A percentile compares a stretch with the other conserved stretches of the same genome.
phyloP scores from a whole-genome alignment of 2,113 vertebrate species.

The Gobius niger region DNA sequence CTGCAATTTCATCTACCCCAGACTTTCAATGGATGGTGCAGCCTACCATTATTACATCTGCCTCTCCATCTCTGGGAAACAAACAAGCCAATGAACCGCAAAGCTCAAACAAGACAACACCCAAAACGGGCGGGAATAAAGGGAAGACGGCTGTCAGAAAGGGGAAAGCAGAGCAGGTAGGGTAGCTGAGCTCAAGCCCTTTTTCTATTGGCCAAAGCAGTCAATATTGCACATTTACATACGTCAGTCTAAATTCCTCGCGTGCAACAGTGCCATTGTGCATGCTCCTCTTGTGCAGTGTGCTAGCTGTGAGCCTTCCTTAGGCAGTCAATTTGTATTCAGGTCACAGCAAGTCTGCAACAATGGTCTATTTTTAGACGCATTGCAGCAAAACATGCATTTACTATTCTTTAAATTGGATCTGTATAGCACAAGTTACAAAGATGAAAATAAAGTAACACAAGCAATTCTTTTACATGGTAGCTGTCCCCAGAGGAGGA shows the following conservation, averaged over 20 bases:
- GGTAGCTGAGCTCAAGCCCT: conserved; percentile 33
- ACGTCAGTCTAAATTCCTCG: conserved; percentile 42
- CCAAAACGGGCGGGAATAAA: conserved; percentile 80
- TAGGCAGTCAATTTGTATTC: conserved; percentile 78
- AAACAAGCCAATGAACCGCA: conserved; percentile 81
- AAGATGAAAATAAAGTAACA: conserved; percentile 50
- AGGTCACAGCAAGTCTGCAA: conserved; percentile 81
- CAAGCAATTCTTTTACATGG: conserved; percentile 41
- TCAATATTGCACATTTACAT: conserved; percentile 38
- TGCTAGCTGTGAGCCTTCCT: conserved; percentile 65
- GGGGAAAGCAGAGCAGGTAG: conserved; percentile 92
- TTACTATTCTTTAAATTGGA: conserved; percentile 56
- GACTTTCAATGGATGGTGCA: conserved; percentile 96
- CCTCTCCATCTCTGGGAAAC: conserved; percentile 84
- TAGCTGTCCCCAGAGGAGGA: conserved; percentile 96
- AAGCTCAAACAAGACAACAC: conserved; percentile 68
- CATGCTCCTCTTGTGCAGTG: conserved; percentile 44
- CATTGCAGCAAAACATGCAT: conserved; percentile 73
- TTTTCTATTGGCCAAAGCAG: conserved; percentile 47
- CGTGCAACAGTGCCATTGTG: conserved; percentile 51
- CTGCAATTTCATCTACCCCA: conserved; percentile 88
- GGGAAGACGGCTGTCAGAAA: conserved; percentile 85
- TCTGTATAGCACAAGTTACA: conserved; percentile 47
- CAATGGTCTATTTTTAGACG: conserved; percentile 82
- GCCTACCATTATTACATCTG: conserved; percentile 86